Percentiles rank a stretch among this genome's conserved stretches.
Conservation (phyloP, 2,797 vertebrate species). For the Lophotriccus pileatus region DNA sequence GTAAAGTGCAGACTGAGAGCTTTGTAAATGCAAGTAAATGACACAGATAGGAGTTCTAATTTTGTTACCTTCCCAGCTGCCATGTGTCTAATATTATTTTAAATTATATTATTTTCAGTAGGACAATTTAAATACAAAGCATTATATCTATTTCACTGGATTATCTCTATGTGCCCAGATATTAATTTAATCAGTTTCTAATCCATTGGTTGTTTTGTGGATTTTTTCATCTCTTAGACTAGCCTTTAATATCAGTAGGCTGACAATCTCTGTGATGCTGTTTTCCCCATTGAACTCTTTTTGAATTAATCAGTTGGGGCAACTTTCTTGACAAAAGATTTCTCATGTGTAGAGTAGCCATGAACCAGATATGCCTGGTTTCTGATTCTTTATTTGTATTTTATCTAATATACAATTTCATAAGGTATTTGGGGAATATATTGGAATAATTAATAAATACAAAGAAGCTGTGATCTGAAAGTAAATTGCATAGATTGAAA, state of each 20-base stretch:
- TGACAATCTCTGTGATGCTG: neutral
- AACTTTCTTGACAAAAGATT: neutral
- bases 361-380: neutral
- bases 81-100: neutral
- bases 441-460: neutral
- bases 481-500: neutral
- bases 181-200: neutral
- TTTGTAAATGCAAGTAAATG: slow-evolving; percentile 44
- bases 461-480: neutral
- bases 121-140: neutral
- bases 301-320: neutral
- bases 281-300: neutral
- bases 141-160: neutral
- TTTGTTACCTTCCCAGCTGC: neutral
- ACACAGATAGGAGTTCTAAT: neutral
- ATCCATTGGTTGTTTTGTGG: neutral
- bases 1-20: slow-evolving; percentile 12
- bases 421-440: neutral
- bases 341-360: neutral
- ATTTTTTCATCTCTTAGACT: neutral
- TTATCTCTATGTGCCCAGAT: neutral
- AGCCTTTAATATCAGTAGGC: neutral
- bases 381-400: neutral
- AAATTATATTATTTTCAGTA: neutral
- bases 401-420: neutral